These are phyloP conservation scores for Leistus spinibarbis DNA, from an alignment of 2,888 invertebrate genomes.

Conservation along the genomic window DNA sequence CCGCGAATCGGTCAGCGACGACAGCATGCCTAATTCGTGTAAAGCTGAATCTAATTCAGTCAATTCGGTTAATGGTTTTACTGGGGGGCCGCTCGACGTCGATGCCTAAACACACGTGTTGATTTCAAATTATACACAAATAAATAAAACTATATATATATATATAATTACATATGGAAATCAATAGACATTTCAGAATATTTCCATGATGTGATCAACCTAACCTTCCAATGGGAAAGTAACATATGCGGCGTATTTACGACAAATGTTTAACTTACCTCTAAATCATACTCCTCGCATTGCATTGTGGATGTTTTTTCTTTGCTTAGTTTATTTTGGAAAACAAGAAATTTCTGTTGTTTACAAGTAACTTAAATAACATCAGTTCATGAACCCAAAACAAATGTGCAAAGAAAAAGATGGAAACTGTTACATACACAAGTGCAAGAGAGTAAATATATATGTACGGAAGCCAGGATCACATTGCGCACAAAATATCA, in stretches of 20 bases:
- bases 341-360: conserved; percentile 26
- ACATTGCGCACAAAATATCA: background rate
- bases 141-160: background rate
- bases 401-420: conserved; percentile 38
- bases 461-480: conserved; percentile 8
- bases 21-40: conserved; percentile 67
- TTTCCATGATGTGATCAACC: background rate
- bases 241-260: background rate
- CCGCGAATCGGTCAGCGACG: conserved; percentile 64
- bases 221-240: background rate
- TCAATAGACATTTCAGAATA: background rate
- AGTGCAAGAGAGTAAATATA: conserved; percentile 29
- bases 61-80: conserved; percentile 53
- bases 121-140: background rate
- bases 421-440: conserved; percentile 10
- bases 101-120: conserved; percentile 18
- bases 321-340: conserved; percentile 17
- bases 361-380: conserved; percentile 34
- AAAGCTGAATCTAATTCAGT: conserved; percentile 65
- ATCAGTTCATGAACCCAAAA: conserved; percentile 36
- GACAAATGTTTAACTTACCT: conserved; percentile 41
- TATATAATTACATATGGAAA: background rate
- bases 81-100: conserved; percentile 24
- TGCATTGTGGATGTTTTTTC: conserved; percentile 43
- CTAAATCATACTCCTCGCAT: conserved; percentile 46